Evolutionary conservation across 2,113 vertebrate genomes (phyloP).

Genomic region (Ceyx cyanopectus): DNA sequence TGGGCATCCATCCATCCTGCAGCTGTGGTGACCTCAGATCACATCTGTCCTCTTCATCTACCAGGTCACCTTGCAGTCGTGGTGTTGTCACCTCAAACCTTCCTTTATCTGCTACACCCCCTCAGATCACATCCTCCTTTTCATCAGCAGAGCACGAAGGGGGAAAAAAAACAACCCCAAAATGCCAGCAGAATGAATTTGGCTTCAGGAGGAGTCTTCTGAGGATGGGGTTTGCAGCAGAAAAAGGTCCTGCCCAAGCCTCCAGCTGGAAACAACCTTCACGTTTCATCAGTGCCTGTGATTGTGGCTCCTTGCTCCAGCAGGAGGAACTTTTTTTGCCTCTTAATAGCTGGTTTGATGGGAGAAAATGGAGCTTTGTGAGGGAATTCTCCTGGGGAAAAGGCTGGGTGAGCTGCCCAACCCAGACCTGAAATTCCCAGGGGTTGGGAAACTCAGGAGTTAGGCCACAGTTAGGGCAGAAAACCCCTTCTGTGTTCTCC

Average conservation of each 20-base stretch:
- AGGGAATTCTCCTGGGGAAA: not conserved
- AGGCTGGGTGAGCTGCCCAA: not conserved
- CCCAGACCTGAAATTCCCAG: not conserved
- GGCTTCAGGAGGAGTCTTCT: not conserved
- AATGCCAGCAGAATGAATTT: not conserved
- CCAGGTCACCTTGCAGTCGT: too few species aligned
- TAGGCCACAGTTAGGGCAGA: not conserved
- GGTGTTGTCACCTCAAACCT: too few species aligned
- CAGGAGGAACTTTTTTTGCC: not conserved
- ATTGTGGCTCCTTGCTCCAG: not conserved
- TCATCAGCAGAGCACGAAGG: not conserved
- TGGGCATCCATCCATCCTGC: too few species aligned
- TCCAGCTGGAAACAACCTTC: not conserved
- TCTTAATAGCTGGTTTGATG: not conserved
- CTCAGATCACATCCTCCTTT: not conserved
- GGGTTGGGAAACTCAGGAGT: not conserved
- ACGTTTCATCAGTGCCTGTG: accelerated
- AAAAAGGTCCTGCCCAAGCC: not conserved
- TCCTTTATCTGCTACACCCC: too few species aligned
- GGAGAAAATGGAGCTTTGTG: not conserved
- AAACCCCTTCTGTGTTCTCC: not conserved
- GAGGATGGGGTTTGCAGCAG: not conserved
- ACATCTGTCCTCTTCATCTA: too few species aligned
- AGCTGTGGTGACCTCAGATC: too few species aligned
- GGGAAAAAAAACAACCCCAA: too few species aligned